Conservation (phyloP, 2,888 invertebrate species). For the Eristalis pertinax region DNA sequence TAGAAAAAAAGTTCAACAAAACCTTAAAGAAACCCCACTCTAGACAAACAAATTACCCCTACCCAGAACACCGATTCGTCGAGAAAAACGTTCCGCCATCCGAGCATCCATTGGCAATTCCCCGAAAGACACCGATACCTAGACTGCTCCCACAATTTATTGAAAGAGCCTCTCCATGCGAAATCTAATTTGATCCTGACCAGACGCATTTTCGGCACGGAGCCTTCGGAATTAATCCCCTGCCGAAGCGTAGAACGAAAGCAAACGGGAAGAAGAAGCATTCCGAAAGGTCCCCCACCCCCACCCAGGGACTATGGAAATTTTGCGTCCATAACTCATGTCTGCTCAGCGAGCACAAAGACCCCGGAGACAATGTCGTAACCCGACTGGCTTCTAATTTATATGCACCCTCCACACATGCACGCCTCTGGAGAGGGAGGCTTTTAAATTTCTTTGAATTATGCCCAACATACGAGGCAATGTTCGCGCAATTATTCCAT, state of each 20-base stretch:
- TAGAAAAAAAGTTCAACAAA: too few relatives aligned
- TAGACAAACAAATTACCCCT: background rate
- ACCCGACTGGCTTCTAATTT: background rate
- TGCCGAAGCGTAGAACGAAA: background rate
- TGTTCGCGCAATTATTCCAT: background rate
- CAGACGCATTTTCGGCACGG: background rate
- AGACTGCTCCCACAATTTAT: background rate
- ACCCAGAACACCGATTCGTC: background rate
- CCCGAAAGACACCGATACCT: background rate
- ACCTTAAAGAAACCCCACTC: too few relatives aligned
- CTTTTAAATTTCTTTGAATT: slow-evolving; percentile 5
- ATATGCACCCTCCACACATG: background rate
- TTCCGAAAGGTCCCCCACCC: background rate
- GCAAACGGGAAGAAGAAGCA: background rate
- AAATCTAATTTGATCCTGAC: background rate
- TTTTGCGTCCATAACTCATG: background rate
- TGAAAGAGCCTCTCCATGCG: background rate
- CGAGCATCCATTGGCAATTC: background rate
- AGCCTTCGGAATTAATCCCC: background rate
- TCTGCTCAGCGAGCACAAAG: background rate
- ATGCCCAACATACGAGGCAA: background rate
- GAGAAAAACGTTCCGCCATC: background rate
- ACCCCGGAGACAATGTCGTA: background rate
- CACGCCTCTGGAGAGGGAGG: too few relatives aligned
- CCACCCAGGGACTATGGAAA: background rate